A percentile compares a stretch with the other conserved stretches of the same genome.
Conservation (phyloP, 2,888 invertebrate species). For the Aphidius colemani region DNA sequence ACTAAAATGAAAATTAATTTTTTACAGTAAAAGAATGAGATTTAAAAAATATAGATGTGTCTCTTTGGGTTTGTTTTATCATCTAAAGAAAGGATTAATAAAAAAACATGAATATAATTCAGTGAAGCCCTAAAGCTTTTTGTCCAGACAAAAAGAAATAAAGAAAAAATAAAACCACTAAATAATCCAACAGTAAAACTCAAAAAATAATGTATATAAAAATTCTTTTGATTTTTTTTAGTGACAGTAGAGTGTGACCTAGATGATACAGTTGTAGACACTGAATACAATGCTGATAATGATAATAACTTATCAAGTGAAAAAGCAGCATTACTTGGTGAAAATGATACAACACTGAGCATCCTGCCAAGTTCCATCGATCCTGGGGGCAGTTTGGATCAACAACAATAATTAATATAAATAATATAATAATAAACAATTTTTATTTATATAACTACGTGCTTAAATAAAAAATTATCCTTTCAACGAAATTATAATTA, state of each 20-base stretch:
- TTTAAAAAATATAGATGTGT: no score
- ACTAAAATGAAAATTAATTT: no score
- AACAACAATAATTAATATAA: no score
- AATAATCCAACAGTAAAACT: neutral
- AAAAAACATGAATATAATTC: no score
- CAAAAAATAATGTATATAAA: neutral
- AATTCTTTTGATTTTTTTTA: slow-evolving; percentile 21
- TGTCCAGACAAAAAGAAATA: no score
- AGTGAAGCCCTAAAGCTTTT: no score
- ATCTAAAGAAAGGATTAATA: no score
- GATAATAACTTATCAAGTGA: slow-evolving; percentile 61
- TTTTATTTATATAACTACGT: neutral
- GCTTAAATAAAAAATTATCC: neutral
- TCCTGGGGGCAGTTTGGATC: slow-evolving; percentile 25
- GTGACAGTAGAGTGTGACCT: slow-evolving; percentile 43
- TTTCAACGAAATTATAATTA: no score
- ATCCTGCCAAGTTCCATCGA: slow-evolving; percentile 42
- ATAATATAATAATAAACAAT: no score
- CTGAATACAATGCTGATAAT: slow-evolving; percentile 50
- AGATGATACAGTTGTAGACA: slow-evolving; percentile 37
- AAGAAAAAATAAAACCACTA: neutral
- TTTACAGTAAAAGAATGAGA: no score
- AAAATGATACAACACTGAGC: slow-evolving; percentile 53
- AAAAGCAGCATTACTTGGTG: slow-evolving; percentile 64
- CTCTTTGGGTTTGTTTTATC: no score